These are phyloP conservation scores for Urophycis tenuis DNA, from an alignment of 2,797 vertebrate genomes.

Conservation along the genomic window DNA sequence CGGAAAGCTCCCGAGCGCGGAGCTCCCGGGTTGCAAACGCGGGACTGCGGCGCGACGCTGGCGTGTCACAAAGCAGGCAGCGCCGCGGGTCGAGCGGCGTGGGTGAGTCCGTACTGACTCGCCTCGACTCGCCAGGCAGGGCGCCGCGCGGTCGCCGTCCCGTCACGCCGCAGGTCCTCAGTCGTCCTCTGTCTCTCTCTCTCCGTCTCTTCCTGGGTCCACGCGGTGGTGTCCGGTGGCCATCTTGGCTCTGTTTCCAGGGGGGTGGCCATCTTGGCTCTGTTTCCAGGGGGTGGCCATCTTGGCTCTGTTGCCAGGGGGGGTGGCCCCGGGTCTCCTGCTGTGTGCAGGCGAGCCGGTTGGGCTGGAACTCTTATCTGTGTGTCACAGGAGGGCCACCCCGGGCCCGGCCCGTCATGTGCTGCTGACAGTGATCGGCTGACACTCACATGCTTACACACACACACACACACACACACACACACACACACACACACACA, in stretches of 20 bases:
- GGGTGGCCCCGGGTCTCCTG: conserved; percentile 41
- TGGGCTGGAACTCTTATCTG: conserved; percentile 54
- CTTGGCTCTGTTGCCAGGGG: conserved; percentile 33
- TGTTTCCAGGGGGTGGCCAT: conserved; percentile 30
- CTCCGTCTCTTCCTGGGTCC: neutral
- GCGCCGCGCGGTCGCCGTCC: neutral
- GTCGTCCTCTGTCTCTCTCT: neutral
- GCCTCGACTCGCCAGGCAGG: neutral
- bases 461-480: neutral
- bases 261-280: conserved; percentile 31
- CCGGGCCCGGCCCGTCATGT: conserved; percentile 30
- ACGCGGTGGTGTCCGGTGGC: neutral
- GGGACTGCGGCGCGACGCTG: conserved; percentile 17
- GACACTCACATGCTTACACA: neutral
- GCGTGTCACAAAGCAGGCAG: conserved; percentile 22
- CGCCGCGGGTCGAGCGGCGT: neutral
- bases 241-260: conserved; percentile 31
- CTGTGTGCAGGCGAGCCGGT: conserved; percentile 39
- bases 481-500: neutral
- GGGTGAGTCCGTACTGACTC: neutral
- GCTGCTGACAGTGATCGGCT: conserved; percentile 7
- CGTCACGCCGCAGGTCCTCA: neutral
- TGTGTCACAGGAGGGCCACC: conserved; percentile 13
- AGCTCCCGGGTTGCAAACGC: conserved; percentile 2
- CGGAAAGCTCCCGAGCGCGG: conserved; percentile 2